These are phyloP conservation scores for Drosophila mayri DNA, from an alignment of 1,140 invertebrate genomes.

Conservation along the genomic window DNA sequence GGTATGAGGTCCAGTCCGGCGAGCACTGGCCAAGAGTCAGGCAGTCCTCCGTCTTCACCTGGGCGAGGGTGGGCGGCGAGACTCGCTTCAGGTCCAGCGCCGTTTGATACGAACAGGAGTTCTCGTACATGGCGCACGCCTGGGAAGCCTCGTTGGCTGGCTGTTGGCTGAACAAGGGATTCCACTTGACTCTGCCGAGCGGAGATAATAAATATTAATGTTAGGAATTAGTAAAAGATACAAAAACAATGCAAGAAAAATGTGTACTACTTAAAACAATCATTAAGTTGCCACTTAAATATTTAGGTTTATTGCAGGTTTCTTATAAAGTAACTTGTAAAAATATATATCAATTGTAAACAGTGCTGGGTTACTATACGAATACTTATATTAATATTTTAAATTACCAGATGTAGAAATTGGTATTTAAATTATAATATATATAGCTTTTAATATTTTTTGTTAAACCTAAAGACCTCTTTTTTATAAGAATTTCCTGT, in stretches of 20 bases:
- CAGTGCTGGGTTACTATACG: too few species aligned
- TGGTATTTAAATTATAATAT: too few species aligned
- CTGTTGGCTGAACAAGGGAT: slow-evolving; percentile 73
- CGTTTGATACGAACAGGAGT: slow-evolving; percentile 94
- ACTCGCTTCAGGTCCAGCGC: slow-evolving; percentile 93
- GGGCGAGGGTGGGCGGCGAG: slow-evolving; percentile 85
- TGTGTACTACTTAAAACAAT: neutral
- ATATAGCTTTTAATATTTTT: too few species aligned
- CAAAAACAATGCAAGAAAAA: neutral
- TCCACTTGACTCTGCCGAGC: slow-evolving; percentile 76
- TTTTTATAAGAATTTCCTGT: too few species aligned
- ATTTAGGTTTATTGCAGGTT: too few species aligned
- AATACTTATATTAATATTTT: too few species aligned
- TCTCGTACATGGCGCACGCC: slow-evolving; percentile 91
- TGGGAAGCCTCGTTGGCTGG: slow-evolving; percentile 58
- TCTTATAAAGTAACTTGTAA: too few species aligned
- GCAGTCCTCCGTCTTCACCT: slow-evolving; percentile 88
- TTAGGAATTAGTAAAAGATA: neutral
- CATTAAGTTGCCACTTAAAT: neutral
- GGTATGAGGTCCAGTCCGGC: slow-evolving; percentile 90
- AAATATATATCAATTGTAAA: too few species aligned
- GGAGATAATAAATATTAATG: too few species aligned
- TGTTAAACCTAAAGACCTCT: too few species aligned
- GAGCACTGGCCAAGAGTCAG: slow-evolving; percentile 85
- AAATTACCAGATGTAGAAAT: too few species aligned